Base-by-base conservation (phyloP, 2,888 invertebrate species). In the Phalangium opilio region DNA sequence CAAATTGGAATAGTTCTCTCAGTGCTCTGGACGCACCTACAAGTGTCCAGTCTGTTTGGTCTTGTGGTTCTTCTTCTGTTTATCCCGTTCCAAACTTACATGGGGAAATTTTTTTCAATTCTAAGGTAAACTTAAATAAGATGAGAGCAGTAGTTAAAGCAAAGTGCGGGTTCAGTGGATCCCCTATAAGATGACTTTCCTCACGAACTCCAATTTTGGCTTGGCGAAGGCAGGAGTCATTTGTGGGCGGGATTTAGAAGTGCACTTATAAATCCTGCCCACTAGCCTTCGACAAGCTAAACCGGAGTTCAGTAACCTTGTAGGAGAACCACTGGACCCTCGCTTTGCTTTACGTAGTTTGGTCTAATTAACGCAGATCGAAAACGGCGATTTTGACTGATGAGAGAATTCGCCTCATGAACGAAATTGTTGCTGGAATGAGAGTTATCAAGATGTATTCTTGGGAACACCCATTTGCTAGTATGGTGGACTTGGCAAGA, bases 391-490 rank as follows among this genome's bases (percentile, higher is more conserved):
- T 73, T 53, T 75, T 81, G 63, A 91, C 91, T 0, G 95, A 95
- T 66, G 81, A 82, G 59, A 74, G 95, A 53, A 83, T 95, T 38
- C 76, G 86, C 45, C 73, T 91, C 43, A 95, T 95, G 89, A 87
- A 83, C 63, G 95, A 96, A 73, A 80, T 95, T 57, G 81, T 95
- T 53, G 76, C 77, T 49, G 93, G 90, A 43, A 89, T 96, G 69
- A 81, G 89, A 70, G 86, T 91, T 2, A 85, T 93, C 55, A 93
- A 93, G 73, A 91, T 93, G 89, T 93, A 91, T 63, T 84, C 89
- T 3, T 93, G 93, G 74, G 93, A 93, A 64, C 81, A 79, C 57
- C 84, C 89, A 0, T 91, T 93, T 62, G 80, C 82, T 50, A 74
- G 79, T 53, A 74, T 89, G n/a, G 81, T 93, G 2, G 76, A 77